Evolutionary conservation across 2,888 invertebrate genomes (phyloP).

Genomic region (Euzetes globulus): DNA sequence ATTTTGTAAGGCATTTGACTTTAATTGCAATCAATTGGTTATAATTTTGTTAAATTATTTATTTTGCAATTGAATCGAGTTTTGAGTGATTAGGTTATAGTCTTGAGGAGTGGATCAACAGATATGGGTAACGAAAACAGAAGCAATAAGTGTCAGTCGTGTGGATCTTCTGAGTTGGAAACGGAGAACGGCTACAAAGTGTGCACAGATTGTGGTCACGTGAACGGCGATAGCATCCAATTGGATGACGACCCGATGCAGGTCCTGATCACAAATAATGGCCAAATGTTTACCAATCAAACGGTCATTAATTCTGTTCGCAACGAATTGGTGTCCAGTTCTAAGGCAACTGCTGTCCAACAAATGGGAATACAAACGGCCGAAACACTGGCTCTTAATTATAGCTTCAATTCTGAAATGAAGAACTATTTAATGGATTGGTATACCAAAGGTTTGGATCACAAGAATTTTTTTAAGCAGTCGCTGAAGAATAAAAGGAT

Average conservation of each 20-base stretch:
- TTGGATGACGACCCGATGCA: background rate
- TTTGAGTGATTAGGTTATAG: too few relatives aligned
- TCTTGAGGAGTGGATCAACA: background rate
- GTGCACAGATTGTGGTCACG: background rate
- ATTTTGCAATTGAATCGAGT: background rate
- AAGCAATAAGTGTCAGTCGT: background rate
- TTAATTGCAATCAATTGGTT: too few relatives aligned
- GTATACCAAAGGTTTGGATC: background rate
- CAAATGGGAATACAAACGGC: background rate
- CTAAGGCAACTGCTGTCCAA: background rate
- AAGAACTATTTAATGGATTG: slow-evolving; percentile 2
- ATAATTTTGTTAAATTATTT: too few relatives aligned
- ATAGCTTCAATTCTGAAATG: slow-evolving; percentile 1
- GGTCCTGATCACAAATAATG: background rate
- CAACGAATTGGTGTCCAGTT: background rate
- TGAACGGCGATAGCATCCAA: background rate
- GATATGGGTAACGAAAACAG: background rate
- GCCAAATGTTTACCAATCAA: background rate
- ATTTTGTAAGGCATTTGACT: too few relatives aligned
- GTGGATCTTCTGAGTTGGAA: background rate
- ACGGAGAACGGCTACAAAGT: background rate
- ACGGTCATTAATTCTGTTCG: background rate
- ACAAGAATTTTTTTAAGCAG: background rate
- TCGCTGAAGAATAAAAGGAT: slow-evolving; percentile 6
- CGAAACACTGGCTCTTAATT: slow-evolving; percentile 3